These are phyloP conservation scores for Strigamia transsilvanica DNA, from an alignment of 2,888 invertebrate species.

Conservation along the genomic window DNA sequence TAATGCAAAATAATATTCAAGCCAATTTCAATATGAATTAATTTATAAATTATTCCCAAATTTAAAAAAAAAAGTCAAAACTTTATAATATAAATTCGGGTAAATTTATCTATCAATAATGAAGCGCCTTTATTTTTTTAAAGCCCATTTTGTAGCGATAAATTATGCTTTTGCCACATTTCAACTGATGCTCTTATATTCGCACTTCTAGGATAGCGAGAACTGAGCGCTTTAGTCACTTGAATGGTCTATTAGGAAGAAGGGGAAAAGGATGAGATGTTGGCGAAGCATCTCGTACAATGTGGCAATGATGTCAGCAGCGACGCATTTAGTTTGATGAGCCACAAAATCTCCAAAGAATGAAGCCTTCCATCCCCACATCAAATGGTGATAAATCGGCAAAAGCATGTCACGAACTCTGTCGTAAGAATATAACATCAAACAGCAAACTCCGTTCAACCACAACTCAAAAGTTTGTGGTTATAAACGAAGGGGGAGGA, in stretches of 20 bases:
- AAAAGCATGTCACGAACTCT: slow-evolving; percentile 8
- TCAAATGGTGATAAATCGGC: slow-evolving; percentile 8
- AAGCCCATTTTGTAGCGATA: too few species aligned
- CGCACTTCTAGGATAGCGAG: too few species aligned
- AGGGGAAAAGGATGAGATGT: slow-evolving; percentile 1
- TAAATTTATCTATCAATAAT: too few species aligned
- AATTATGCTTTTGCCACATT: too few species aligned
- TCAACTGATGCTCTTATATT: too few species aligned
- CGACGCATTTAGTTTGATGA: slow-evolving; percentile 8
- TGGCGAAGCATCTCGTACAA: slow-evolving; percentile 2
- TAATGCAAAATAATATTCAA: too few species aligned
- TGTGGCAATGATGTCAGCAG: slow-evolving; percentile 8
- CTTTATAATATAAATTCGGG: too few species aligned
- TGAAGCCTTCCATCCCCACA: not conserved
- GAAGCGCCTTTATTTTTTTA: too few species aligned
- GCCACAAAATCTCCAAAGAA: slow-evolving; percentile 8
- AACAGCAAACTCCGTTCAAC: not conserved
- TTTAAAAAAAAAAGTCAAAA: too few species aligned
- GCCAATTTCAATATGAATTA: too few species aligned
- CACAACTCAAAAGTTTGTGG: not conserved
- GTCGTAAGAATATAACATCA: not conserved
- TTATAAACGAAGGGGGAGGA: not conserved
- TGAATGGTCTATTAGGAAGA: slow-evolving; percentile 1
- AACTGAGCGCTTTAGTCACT: not conserved
- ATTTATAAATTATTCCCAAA: too few species aligned